These are phyloP conservation scores for Heterohyrax brucei DNA, from an alignment of 2,797 vertebrate genomes.

Conservation along the genomic window DNA sequence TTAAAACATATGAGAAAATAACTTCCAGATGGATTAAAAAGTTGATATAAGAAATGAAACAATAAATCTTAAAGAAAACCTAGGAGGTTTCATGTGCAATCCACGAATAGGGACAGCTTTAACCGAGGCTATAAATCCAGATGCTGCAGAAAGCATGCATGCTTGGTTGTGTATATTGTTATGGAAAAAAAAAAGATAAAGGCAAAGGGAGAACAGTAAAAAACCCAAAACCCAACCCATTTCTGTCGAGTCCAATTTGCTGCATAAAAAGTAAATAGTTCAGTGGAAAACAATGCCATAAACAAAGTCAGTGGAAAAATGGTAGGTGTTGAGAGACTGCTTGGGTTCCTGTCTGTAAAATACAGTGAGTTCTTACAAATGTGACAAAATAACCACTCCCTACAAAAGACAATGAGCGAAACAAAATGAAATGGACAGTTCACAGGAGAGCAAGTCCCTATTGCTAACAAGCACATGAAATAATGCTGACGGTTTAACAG, in stretches of 20 bases:
- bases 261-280: not conserved
- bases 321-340: not conserved
- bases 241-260: not conserved
- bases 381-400: not conserved
- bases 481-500: not conserved
- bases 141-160: not conserved
- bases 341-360: constrained; percentile 25
- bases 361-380: constrained; percentile 55
- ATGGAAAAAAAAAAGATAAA: not conserved
- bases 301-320: not conserved
- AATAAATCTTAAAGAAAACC: constrained; percentile 58
- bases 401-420: constrained; percentile 15
- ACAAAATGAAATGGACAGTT: not conserved
- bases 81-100: not conserved
- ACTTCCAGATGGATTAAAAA: constrained; percentile 45
- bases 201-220: not conserved
- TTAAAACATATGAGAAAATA: constrained; percentile 27
- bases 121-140: constrained; percentile 10
- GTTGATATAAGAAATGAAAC: constrained; percentile 40
- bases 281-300: not conserved
- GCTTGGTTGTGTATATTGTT: too few species aligned
- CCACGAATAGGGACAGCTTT: not conserved
- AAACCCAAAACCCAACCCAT: too few species aligned
- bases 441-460: constrained; percentile 10
- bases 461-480: constrained; percentile 2